Evolutionary conservation across 2,113 vertebrate genomes (phyloP).

Genomic region (Pagrus major): DNA sequence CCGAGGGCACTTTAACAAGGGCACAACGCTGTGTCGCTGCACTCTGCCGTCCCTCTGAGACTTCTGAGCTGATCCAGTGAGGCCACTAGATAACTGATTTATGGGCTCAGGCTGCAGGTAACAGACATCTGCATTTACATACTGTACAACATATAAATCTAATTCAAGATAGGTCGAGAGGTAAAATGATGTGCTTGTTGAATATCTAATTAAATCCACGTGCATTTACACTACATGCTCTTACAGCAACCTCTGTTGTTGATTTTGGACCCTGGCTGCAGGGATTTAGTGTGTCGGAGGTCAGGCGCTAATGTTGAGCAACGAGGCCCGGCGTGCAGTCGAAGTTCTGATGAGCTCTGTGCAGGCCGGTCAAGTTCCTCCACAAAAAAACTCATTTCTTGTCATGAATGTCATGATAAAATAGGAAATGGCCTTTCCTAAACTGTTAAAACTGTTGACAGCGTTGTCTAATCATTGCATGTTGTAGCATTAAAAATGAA

Average conservation of each 20-base stretch:
- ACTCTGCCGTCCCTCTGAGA: conserved; percentile 40
- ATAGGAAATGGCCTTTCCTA: not conserved
- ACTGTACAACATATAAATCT: not conserved
- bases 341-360: not conserved
- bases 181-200: not conserved
- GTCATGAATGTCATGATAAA: not conserved
- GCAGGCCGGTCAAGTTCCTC: not conserved
- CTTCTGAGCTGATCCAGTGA: conserved; percentile 28
- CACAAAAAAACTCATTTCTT: not conserved
- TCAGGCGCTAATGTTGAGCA: not conserved
- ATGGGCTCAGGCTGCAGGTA: conserved; percentile 27
- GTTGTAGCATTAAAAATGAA: not conserved
- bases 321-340: not conserved
- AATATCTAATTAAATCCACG: not conserved
- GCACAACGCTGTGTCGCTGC: conserved; percentile 22
- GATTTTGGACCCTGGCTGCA: not conserved
- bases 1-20: conserved; percentile 71
- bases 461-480: not conserved
- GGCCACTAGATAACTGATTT: conserved; percentile 15
- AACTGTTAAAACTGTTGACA: not conserved
- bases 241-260: not conserved
- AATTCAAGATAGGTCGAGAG: not conserved
- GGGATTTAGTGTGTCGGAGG: not conserved
- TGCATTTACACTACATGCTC: not conserved
- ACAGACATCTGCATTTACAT: conserved; percentile 19